Evolutionary conservation across 2,797 vertebrate species (phyloP).

Genomic region (Sardinella longiceps): DNA sequence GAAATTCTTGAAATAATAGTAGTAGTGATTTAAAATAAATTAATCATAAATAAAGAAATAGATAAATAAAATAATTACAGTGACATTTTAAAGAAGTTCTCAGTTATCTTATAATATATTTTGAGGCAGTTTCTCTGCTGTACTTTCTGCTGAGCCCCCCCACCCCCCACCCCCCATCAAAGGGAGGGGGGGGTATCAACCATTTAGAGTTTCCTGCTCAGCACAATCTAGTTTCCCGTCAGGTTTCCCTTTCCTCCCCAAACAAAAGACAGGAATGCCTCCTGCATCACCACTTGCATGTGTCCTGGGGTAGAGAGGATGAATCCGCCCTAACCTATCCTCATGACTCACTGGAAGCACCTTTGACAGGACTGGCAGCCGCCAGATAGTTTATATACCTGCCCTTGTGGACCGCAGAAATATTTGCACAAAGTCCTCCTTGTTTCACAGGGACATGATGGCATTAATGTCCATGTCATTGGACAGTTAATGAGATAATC

Average conservation of each 20-base stretch:
- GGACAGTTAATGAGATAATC: background rate
- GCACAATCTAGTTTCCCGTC: slow-evolving; percentile 95
- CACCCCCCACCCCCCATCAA: slow-evolving; percentile 29
- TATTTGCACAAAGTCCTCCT: background rate
- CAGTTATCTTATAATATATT: background rate
- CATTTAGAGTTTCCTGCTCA: slow-evolving; percentile 91
- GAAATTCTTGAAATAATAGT: background rate
- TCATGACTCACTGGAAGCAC: slow-evolving; percentile 29
- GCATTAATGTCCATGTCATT: background rate
- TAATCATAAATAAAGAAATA: background rate
- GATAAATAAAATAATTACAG: background rate
- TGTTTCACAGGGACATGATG: background rate
- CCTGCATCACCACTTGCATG: slow-evolving; percentile 59
- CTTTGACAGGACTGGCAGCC: slow-evolving; percentile 8
- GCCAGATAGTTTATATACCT: slow-evolving; percentile 45
- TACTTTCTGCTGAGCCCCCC: background rate
- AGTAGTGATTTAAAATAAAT: background rate
- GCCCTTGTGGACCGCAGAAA: background rate
- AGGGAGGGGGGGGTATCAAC: slow-evolving; percentile 87
- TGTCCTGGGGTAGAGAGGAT: slow-evolving; percentile 53
- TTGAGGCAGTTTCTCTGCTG: background rate
- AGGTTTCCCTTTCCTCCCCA: slow-evolving; percentile 93
- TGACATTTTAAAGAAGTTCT: background rate
- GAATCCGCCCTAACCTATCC: slow-evolving; percentile 40
- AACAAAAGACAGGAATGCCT: slow-evolving; percentile 88